Conservation (phyloP, 2,888 invertebrate species). For the Leucania comma region DNA sequence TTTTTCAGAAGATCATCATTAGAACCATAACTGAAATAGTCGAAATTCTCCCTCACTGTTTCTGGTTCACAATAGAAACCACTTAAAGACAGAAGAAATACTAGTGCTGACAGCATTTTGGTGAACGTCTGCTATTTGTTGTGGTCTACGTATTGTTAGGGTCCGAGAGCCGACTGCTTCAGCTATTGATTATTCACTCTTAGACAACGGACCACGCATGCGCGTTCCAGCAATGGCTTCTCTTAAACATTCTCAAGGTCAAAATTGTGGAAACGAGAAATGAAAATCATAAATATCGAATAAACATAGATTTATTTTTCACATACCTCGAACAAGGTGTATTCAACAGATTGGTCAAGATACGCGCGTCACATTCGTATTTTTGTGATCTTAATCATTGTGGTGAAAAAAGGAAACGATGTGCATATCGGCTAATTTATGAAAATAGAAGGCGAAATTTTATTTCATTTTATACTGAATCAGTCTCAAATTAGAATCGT, state of each 20-base stretch:
- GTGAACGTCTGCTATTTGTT: constrained; percentile 72
- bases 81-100: constrained; percentile 72
- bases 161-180: constrained; percentile 72
- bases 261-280: constrained; percentile 69
- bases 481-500: constrained; percentile 87
- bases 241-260: constrained; percentile 76
- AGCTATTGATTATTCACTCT: constrained; percentile 82
- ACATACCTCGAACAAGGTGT: constrained; percentile 76
- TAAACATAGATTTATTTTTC: constrained; percentile 81
- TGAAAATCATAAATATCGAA: constrained; percentile 72
- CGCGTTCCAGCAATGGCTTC: constrained; percentile 73
- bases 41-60: constrained; percentile 86
- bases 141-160: constrained; percentile 74
- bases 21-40: constrained; percentile 86
- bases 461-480: constrained; percentile 81
- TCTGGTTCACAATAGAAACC: constrained; percentile 85
- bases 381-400: constrained; percentile 56
- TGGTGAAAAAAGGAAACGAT: constrained; percentile 65
- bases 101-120: constrained; percentile 79
- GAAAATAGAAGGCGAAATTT: constrained; percentile 88
- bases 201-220: constrained; percentile 77
- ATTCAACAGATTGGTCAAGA: constrained; percentile 72
- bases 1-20: constrained; percentile 85
- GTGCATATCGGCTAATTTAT: constrained; percentile 75
- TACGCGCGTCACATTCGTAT: constrained; percentile 53